A percentile compares a stretch with the other conserved stretches of the same genome.
These are phyloP conservation scores for Zosterops pallidus DNA, from an alignment of 2,113 vertebrate genomes.

Conservation along the genomic window DNA sequence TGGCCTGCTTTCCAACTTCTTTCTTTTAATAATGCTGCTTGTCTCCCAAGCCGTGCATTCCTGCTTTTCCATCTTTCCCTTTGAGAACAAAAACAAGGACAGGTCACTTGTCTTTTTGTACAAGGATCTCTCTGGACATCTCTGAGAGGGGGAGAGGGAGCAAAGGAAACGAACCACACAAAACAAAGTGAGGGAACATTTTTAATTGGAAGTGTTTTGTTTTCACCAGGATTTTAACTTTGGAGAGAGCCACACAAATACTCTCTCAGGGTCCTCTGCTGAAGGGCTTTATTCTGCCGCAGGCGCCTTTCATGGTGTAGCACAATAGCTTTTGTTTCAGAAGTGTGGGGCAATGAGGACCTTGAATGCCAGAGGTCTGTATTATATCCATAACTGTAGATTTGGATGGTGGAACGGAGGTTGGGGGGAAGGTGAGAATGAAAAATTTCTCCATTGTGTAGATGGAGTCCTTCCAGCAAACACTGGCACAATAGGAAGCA, in stretches of 20 bases:
- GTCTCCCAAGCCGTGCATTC: not conserved
- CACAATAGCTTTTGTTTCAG: slow-evolving; percentile 81
- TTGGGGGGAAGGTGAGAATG: slow-evolving; percentile 72
- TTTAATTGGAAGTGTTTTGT: slow-evolving; percentile 77
- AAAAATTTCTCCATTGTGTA: slow-evolving; percentile 65
- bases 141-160: slow-evolving; percentile 45
- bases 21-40: not conserved
- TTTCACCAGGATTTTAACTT: slow-evolving; percentile 74
- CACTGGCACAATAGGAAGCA: slow-evolving; percentile 68
- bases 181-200: slow-evolving; percentile 61
- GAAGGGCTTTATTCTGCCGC: slow-evolving; percentile 62
- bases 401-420: slow-evolving; percentile 69
- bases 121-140: slow-evolving; percentile 51
- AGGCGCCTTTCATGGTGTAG: slow-evolving; percentile 67
- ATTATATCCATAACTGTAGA: slow-evolving; percentile 77
- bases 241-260: slow-evolving; percentile 59
- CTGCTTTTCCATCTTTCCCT: slow-evolving; percentile 19
- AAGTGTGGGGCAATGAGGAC: slow-evolving; percentile 73
- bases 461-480: slow-evolving; percentile 72
- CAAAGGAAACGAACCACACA: slow-evolving; percentile 36
- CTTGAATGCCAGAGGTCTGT: slow-evolving; percentile 73
- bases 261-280: slow-evolving; percentile 51
- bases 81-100: slow-evolving; percentile 73
- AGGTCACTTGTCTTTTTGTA: slow-evolving; percentile 72
- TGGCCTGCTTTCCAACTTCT: not conserved